These are phyloP conservation scores for Pogonomyrmex barbatus DNA, from an alignment of 1,140 invertebrate genomes.

Conservation along the genomic window DNA sequence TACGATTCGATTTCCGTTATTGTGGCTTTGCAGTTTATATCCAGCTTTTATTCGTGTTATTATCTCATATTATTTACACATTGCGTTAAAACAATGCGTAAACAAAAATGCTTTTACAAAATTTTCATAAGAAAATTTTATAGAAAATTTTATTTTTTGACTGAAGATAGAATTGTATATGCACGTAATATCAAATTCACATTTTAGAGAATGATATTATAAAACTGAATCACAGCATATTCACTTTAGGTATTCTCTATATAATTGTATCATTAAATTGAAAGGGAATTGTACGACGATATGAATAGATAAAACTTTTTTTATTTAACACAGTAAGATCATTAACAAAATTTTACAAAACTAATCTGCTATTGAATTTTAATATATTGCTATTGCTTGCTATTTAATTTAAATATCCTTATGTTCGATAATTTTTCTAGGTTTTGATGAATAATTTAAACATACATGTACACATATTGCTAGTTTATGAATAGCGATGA, in stretches of 20 bases:
- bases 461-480: neutral
- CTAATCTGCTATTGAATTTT: neutral
- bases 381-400: too few relatives aligned
- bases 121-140: neutral
- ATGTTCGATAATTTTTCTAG: neutral
- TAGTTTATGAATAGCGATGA: neutral
- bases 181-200: neutral
- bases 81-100: neutral
- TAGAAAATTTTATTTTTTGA: neutral
- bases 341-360: neutral
- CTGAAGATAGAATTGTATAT: neutral
- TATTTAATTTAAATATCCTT: neutral
- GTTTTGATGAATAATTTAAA: neutral
- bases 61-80: neutral
- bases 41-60: neutral
- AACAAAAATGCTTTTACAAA: neutral
- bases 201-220: neutral
- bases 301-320: neutral
- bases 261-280: neutral
- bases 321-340: neutral
- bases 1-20: constrained; percentile 3
- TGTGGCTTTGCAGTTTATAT: neutral
- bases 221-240: neutral
- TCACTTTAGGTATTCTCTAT: neutral
- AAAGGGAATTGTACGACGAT: neutral